Evolutionary conservation across 2,888 invertebrate genomes (phyloP), one percentile per base, ranked within the genome.

Genomic region (Drosophila anomalipes): DNA sequence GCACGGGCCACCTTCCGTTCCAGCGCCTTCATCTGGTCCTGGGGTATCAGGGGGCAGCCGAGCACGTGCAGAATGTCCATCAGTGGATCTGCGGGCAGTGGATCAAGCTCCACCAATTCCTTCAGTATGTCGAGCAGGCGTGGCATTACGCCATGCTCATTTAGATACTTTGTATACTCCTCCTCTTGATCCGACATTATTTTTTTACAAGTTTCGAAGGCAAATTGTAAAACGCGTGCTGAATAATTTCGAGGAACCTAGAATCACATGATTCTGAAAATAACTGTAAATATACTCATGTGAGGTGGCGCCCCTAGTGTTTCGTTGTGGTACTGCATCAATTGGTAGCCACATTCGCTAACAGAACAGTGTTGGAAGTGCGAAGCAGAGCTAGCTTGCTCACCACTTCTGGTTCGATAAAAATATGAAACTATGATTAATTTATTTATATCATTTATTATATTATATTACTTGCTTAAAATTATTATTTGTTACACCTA

Each of bases 21-120:
- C 60, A 87, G 56, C 3, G 77, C 56, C n/a, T 84, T 83, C 84
- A 87, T 86, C 64, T 86, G 77, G 0, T 83, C 62, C 65, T 80
- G 81, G 0, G 89, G 83, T 35, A 89, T 87, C 1, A 89, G 63
- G 1, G 83, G 89, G 57, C 88, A 87, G 7, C 74, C 79, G 12
- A 89, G 49, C 1, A 57, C 74, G 22, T 79, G 64, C 3, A 87
- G n/a, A 33, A 87, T 61, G 30, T 76, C 62, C 72, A 77, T 78
- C 0, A 86, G 53, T 0, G 87, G 89, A 52, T 86, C 85, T 0
- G 44, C 19, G 2, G 87, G 83, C 47, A 71, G 51, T 0, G 85
- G 73, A 14, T 86, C 71, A 5, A 51, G 22, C 0, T 63, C 56
- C 7, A 75, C 33, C n/a, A 89, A 6, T 39, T 81, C 69, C 22